Conservation (phyloP, 2,797 vertebrate species). For the Rhinophrynus dorsalis region DNA sequence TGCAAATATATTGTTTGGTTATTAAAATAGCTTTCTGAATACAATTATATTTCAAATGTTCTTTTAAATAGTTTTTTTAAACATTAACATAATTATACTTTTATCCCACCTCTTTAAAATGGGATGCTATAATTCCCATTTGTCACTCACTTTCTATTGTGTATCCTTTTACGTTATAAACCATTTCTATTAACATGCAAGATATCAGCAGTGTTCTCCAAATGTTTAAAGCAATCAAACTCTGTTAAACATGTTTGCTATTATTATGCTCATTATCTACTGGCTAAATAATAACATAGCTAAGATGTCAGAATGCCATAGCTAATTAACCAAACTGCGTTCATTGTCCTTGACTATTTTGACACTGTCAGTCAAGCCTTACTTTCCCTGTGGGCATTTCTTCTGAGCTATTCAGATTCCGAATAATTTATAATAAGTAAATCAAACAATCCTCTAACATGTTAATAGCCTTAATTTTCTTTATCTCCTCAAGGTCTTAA, state of each 20-base stretch:
- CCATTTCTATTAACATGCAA: constrained; percentile 31
- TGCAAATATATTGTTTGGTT: no score
- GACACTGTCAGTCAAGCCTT: constrained; percentile 62
- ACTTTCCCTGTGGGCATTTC: constrained; percentile 58
- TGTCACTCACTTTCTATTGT: no score
- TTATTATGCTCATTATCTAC: constrained; percentile 44
- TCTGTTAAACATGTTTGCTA: constrained; percentile 10
- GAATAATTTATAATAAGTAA: constrained; percentile 68
- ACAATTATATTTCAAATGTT: no score
- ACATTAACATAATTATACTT: no score
- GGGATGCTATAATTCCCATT: no score
- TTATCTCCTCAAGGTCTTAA: constrained; percentile 67
- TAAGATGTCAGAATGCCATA: constrained; percentile 40
- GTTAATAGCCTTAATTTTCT: constrained; percentile 71
- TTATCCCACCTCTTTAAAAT: no score
- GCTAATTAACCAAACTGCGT: constrained; percentile 54
- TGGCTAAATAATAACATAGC: constrained; percentile 42
- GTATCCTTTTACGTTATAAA: no score
- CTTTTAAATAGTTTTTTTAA: no score
- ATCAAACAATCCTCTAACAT: constrained; percentile 65
- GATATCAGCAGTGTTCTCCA: constrained; percentile 1
- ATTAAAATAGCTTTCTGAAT: no score
- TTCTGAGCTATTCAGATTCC: constrained; percentile 59
- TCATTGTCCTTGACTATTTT: constrained; percentile 58
- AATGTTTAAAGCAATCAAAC: constrained; percentile 30